phyloP scores from a whole-genome alignment of 1,140 invertebrate genomes.

The Drosophila bifasciata region DNA sequence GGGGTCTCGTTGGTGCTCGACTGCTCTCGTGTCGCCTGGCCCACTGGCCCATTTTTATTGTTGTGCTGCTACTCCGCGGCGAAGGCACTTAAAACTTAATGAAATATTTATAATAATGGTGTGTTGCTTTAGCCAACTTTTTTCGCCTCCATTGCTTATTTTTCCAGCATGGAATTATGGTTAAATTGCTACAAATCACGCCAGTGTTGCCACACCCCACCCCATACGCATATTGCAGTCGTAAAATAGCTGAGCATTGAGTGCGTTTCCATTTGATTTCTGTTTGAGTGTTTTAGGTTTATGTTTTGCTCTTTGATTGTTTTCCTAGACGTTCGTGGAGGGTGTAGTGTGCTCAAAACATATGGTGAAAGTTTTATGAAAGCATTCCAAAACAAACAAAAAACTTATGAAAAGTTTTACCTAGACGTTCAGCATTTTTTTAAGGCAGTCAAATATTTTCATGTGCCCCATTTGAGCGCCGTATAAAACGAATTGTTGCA shows the following conservation, averaged over 20 bases:
- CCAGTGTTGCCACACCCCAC: slow-evolving; percentile 53
- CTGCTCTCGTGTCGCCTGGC: slow-evolving; percentile 10
- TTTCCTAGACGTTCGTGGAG: slow-evolving; percentile 10
- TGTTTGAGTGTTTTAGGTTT: slow-evolving; percentile 31
- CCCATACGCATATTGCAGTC: slow-evolving; percentile 46
- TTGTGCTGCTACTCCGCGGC: slow-evolving; percentile 62
- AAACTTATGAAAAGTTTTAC: too few species aligned
- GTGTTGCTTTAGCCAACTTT: slow-evolving; percentile 57
- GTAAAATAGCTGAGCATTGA: slow-evolving; percentile 49
- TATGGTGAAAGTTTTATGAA: slow-evolving; percentile 1
- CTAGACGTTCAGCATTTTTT: too few species aligned
- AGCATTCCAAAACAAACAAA: neutral
- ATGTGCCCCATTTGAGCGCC: neutral
- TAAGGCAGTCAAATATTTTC: too few species aligned
- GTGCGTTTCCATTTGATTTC: slow-evolving; percentile 47
- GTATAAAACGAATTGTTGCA: slow-evolving; percentile 1
- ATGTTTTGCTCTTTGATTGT: slow-evolving; percentile 27
- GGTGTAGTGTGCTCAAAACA: slow-evolving; percentile 8
- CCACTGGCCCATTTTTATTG: slow-evolving; percentile 64
- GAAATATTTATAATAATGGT: slow-evolving; percentile 80
- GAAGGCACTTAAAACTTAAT: slow-evolving; percentile 78
- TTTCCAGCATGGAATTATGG: slow-evolving; percentile 50
- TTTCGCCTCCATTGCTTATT: slow-evolving; percentile 38
- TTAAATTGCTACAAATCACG: slow-evolving; percentile 77
- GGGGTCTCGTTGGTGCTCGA: neutral